phyloP scores from a whole-genome alignment of 2,888 invertebrate species.

The Herminia tarsipennalis region DNA sequence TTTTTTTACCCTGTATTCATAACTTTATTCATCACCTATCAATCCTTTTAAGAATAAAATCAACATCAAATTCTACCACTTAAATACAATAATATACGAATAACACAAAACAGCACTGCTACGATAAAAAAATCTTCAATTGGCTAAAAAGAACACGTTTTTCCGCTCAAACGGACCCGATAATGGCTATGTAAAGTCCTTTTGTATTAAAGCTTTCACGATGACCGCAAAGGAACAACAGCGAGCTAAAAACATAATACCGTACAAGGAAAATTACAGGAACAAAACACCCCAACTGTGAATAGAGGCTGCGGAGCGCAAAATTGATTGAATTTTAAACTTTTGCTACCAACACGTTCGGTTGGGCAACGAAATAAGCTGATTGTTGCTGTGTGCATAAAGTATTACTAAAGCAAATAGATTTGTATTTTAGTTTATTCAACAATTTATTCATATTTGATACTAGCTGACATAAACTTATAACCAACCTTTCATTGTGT shows the following conservation, averaged over 20 bases:
- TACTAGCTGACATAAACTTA: too few species aligned
- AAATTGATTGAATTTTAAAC: slow-evolving; percentile 74
- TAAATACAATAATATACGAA: too few species aligned
- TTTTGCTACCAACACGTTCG: slow-evolving; percentile 46
- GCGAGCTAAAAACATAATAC: slow-evolving; percentile 34
- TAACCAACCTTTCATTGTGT: too few species aligned
- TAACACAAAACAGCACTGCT: not conserved
- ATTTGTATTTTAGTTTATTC: not conserved
- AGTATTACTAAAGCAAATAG: not conserved
- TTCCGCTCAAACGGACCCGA: slow-evolving; percentile 6
- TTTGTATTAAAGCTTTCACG: slow-evolving; percentile 19
- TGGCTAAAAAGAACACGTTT: not conserved
- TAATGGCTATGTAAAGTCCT: slow-evolving; percentile 10
- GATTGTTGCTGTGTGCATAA: not conserved
- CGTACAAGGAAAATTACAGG: slow-evolving; percentile 46
- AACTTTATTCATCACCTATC: too few species aligned
- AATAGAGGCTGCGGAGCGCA: slow-evolving; percentile 52
- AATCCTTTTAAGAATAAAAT: too few species aligned
- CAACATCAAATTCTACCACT: too few species aligned
- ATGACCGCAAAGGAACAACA: slow-evolving; percentile 30
- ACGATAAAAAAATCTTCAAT: not conserved
- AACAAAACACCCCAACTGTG: slow-evolving; percentile 51
- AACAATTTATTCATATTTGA: too few species aligned
- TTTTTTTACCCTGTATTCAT: too few species aligned
- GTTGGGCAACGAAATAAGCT: slow-evolving; percentile 29